Evolutionary conservation across 2,888 invertebrate genomes (phyloP).

Genomic region (Sphaerophoria taeniata): DNA sequence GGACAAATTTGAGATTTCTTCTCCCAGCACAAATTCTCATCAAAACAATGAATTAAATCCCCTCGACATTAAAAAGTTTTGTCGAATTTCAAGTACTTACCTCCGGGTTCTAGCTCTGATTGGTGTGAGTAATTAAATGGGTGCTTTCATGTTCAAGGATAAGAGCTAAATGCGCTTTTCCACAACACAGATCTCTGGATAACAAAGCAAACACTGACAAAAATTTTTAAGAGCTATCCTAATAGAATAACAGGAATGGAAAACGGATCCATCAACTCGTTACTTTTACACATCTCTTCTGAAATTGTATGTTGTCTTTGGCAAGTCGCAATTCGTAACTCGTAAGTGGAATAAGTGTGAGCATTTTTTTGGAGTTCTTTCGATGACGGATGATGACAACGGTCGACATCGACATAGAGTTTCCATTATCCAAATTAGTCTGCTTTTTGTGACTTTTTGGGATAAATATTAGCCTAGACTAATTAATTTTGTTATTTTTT

Average conservation of each 20-base stretch:
- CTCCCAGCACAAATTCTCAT: too few relatives aligned
- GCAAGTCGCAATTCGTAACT: too few relatives aligned
- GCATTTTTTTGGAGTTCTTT: conserved; percentile 40
- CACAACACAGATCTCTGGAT: conserved; percentile 58
- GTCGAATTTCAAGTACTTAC: neutral
- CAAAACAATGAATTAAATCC: too few relatives aligned
- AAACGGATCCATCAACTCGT: conserved; percentile 2
- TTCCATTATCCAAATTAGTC: conserved; percentile 73
- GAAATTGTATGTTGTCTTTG: too few relatives aligned
- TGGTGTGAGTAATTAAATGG: conserved; percentile 68
- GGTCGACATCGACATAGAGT: conserved; percentile 29
- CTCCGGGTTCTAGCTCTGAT: too few relatives aligned
- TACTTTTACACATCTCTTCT: neutral
- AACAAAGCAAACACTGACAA: conserved; percentile 67
- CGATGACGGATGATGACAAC: conserved; percentile 2
- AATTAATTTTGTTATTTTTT: too few relatives aligned
- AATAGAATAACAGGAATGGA: conserved; percentile 22
- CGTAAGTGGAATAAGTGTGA: conserved; percentile 15
- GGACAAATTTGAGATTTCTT: too few relatives aligned
- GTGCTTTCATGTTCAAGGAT: conserved; percentile 51
- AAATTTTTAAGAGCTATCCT: conserved; percentile 51
- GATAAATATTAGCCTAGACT: conserved; percentile 37
- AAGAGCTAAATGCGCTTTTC: conserved; percentile 26
- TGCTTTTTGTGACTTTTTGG: conserved; percentile 48
- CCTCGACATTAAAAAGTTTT: neutral